phyloP scores from a whole-genome alignment of 2,113 vertebrate species.

The Marmota flaviventris region DNA sequence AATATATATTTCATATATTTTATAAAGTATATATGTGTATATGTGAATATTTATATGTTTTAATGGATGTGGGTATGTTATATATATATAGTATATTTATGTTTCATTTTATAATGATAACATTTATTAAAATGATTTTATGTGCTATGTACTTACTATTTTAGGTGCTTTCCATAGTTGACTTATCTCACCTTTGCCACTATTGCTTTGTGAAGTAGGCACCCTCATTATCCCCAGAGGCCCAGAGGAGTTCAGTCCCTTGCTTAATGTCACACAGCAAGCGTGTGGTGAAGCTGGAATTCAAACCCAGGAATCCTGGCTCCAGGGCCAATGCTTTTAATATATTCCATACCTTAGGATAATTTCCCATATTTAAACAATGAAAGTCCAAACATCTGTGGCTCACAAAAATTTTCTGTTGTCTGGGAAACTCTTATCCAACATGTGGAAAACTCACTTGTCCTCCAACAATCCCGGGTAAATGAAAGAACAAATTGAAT shows the following conservation, averaged over 20 bases:
- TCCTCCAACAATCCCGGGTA: background rate
- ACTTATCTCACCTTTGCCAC: background rate
- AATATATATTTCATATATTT: background rate
- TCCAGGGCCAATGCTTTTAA: background rate
- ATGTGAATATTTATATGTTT: background rate
- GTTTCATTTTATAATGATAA: constrained; percentile 22
- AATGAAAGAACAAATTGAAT: constrained; percentile 17
- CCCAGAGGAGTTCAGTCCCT: background rate
- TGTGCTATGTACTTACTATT: background rate
- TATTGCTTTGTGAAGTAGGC: background rate
- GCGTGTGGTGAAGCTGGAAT: background rate
- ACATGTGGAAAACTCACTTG: constrained; percentile 52
- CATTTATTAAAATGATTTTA: background rate
- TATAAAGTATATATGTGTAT: background rate
- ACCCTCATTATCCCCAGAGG: background rate
- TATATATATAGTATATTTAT: background rate
- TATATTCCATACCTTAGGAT: background rate
- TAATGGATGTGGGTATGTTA: background rate
- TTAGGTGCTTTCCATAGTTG: background rate
- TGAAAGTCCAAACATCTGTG: constrained; percentile 26
- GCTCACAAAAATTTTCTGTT: constrained; percentile 20
- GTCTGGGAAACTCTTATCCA: constrained; percentile 56
- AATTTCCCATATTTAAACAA: constrained; percentile 54
- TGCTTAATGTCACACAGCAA: background rate
- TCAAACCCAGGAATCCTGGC: constrained; percentile 47